Conservation (phyloP, 2,113 vertebrate species). For the Aegithalos caudatus region DNA sequence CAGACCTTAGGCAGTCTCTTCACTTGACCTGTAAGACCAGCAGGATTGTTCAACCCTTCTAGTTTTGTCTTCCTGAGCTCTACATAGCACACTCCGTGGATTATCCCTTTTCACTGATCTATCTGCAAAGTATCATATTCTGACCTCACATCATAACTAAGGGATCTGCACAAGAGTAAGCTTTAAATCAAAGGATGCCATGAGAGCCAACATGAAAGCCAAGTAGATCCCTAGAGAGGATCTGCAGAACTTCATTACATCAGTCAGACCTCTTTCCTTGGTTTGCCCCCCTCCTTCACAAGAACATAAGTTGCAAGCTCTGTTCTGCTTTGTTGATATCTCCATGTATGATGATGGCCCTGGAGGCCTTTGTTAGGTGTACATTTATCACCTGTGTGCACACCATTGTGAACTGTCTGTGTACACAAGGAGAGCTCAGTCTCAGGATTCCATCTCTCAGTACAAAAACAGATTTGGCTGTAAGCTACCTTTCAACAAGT, state of each 20-base stretch:
- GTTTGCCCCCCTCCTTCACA: not conserved
- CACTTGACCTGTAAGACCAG: not conserved
- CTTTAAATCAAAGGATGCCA: not conserved
- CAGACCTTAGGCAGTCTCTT: not conserved
- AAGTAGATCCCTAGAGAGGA: not conserved
- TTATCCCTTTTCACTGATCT: not conserved
- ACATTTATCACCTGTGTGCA: not conserved
- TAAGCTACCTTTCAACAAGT: not conserved
- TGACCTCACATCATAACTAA: not conserved
- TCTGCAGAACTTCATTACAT: not conserved
- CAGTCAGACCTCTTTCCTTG: not conserved
- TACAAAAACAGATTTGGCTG: not conserved
- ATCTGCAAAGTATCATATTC: not conserved
- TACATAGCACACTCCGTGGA: rapidly evolving
- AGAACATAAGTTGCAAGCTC: not conserved
- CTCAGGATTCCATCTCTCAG: not conserved
- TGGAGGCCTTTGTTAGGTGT: not conserved
- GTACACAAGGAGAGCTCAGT: not conserved
- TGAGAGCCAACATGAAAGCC: not conserved
- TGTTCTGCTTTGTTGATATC: not conserved
- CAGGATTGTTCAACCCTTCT: not conserved
- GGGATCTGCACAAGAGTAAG: not conserved
- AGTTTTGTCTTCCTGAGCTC: not conserved
- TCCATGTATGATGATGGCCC: rapidly evolving
- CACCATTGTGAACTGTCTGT: not conserved